phyloP scores from a whole-genome alignment of 2,113 vertebrate genomes.

The Pygoscelis adeliae region DNA sequence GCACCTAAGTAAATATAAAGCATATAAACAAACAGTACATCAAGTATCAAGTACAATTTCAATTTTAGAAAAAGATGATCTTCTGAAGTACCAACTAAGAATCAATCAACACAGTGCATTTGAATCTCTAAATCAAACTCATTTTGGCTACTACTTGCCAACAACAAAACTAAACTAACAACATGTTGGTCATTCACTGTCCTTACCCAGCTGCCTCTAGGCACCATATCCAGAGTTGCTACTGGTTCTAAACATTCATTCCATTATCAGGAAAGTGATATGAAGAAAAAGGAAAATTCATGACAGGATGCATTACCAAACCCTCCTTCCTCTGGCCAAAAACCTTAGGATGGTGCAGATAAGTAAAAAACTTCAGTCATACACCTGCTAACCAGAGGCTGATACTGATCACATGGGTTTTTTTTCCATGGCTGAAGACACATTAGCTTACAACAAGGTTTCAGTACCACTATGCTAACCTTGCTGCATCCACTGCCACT shows the following conservation, averaged over 20 bases:
- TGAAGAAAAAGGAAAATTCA: neutral
- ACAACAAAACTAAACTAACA: neutral
- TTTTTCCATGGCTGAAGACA: neutral
- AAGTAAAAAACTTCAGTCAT: neutral
- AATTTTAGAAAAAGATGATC: neutral
- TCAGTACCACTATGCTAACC: neutral
- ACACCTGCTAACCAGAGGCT: neutral
- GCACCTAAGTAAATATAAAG: neutral
- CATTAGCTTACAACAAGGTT: neutral
- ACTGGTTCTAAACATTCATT: neutral
- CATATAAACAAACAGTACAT: neutral
- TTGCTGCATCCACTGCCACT: neutral
- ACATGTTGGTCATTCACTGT: neutral
- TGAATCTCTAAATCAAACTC: neutral
- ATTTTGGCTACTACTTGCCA: neutral
- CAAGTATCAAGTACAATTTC: neutral
- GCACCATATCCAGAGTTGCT: neutral
- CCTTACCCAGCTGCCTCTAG: neutral
- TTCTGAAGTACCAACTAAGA: neutral
- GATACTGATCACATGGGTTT: rapidly evolving
- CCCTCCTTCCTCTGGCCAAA: neutral
- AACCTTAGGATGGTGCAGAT: neutral
- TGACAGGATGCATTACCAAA: neutral
- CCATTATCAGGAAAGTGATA: neutral
- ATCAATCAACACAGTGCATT: neutral